Base-by-base conservation (phyloP, 2,113 vertebrate genomes). In the Xyrauchen texanus region DNA sequence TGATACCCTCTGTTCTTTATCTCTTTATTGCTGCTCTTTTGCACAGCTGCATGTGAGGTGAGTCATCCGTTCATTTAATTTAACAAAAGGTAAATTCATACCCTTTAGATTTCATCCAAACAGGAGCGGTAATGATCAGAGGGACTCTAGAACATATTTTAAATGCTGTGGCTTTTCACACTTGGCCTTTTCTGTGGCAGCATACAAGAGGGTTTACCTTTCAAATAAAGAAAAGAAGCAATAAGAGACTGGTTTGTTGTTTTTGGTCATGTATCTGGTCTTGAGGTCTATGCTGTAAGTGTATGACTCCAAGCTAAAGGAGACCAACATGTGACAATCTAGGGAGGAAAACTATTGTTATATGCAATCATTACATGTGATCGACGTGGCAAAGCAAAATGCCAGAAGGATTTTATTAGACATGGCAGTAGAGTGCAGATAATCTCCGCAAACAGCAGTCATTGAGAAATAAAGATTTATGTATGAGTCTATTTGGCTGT, bases 171-270 rank as follows among this genome's bases (percentile, higher is more conserved):
- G 12, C 47, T 64, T 6, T 64, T 46, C 49, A 44, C 49, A 65
- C 21, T 15, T 7, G 13, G 21, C 47, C 51, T 10, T 55, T 76
- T 55, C 61, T 65, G 34, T 65, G 74, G 44, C 74, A 66, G 45
- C 72, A 63, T 52, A 75, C 70, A 49, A 61, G 44, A 63, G 5
- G 5, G 46, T 63, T 75, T n/a, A 63, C 47, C 63, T 65, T 52
- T 76, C 49, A 45, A 44, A 65, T 53, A 45, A 3, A 12, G 61
- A 76, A 65, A 76, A n/a, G 73, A 53, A 6, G 49, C 62, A 65
- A 34, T 34, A 34, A 65, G 21, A 51, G 8, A 53, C 51, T 49
- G 47, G 52, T 53, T 10, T 53, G 52, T 53, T 53, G 10, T 12
- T 5, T 55, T 52, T 52, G 51, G 51, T 34, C 21, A 34, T 34